Percentiles rank a stretch among this genome's conserved stretches.
These are phyloP conservation scores for Atlantisia rogersi DNA, from an alignment of 2,113 vertebrate species.

Conservation along the genomic window DNA sequence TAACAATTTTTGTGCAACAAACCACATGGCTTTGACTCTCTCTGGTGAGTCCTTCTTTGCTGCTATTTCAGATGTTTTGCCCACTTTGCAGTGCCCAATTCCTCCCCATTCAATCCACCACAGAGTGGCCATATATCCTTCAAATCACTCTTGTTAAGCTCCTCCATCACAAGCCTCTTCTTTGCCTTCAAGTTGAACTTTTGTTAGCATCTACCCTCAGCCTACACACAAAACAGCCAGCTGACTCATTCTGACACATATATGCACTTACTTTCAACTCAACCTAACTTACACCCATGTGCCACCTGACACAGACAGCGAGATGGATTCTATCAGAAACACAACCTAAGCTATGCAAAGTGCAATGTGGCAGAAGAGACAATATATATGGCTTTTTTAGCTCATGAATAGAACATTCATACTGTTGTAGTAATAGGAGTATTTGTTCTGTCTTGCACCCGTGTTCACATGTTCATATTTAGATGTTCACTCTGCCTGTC, in stretches of 20 bases:
- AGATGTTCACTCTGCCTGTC: conserved; percentile 17
- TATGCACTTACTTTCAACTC: neutral
- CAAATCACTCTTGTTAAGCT: neutral
- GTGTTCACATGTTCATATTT: neutral
- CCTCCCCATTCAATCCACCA: neutral
- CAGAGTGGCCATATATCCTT: neutral
- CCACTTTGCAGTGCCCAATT: neutral
- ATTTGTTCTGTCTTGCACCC: neutral
- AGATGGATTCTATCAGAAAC: neutral
- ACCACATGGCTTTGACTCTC: neutral
- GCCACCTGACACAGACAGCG: neutral
- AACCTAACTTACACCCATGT: neutral
- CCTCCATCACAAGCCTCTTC: neutral
- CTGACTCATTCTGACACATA: neutral
- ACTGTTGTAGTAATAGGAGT: rapidly evolving
- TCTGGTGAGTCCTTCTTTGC: neutral
- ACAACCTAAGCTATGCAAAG: neutral
- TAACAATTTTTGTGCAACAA: neutral
- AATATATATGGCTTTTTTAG: neutral
- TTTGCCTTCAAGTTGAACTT: neutral
- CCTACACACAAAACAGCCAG: neutral
- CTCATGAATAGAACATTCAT: neutral
- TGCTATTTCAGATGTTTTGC: neutral
- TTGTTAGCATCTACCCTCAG: neutral
- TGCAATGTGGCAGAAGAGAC: neutral